Base-by-base conservation (phyloP, 2,113 vertebrate species). In the Coptodon rendalli region DNA sequence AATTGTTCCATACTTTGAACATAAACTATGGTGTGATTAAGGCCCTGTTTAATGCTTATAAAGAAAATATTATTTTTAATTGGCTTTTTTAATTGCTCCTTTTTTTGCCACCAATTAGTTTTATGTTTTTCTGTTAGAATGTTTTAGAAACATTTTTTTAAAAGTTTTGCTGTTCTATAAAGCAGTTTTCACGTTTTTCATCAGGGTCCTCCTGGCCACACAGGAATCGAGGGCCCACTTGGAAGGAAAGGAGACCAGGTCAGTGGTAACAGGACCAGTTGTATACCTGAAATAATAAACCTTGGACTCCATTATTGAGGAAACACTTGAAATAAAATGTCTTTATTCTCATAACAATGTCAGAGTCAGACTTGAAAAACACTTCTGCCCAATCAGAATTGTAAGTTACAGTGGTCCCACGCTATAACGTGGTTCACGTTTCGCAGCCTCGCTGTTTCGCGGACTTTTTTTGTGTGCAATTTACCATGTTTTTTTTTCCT, bases 201-300 rank as follows among this genome's bases (percentile, higher is more conserved):
- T 88, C 87, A 98, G 98, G 98, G 98, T 88, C 63, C 76, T 2
- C 94, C 92, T 0, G 98, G 98, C 79, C 76, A 3, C 0, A 82
- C 10, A 0, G 98, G 97, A 87, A 78, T 45, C 0, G 96, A 97
- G 79, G 97, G 97, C 1, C 94, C 84, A 53, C 56, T 29, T 0
- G 98, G 97, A 27, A 80, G 6, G 50, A 98, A 97, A 91, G 98
- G 97, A 36, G 93, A 97, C 73, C 97, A 96, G 97, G 97, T 98
- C 4, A 9, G 96, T 95, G 40, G 68, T 27, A 12, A 27, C 48
- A 45, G 66, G 34, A 63, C 27, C 17, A 52, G 48, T 19, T n/a
- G 17, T 31, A 50, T 12, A 29, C 14, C 71, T 3, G 2, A 76
- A 76, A 76, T 76, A 1, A 34, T 34, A 52, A 78, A 4, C 73